phyloP scores from a whole-genome alignment of 2,797 vertebrate species.

The Myripristis jacobus region DNA sequence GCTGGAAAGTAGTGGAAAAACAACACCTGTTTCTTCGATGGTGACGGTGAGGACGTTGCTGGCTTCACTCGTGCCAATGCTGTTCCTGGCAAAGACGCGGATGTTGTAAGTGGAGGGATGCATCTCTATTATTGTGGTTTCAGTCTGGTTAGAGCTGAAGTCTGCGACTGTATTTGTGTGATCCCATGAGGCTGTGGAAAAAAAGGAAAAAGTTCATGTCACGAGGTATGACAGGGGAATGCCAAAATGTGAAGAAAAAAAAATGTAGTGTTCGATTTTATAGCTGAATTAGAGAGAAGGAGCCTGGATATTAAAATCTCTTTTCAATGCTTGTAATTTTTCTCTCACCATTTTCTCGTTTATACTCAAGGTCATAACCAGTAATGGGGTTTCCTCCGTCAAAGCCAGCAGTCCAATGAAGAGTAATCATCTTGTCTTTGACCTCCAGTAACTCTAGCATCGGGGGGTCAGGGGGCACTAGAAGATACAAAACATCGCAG shows the following conservation, averaged over 20 bases:
- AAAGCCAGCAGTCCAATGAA: conserved; percentile 70
- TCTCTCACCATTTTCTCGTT: conserved; percentile 65
- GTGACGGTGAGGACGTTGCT: conserved; percentile 76
- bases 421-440: conserved; percentile 51
- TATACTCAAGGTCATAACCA: conserved; percentile 72
- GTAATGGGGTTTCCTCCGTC: conserved; percentile 66
- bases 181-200: conserved; percentile 72
- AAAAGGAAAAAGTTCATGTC: neutral
- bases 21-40: conserved; percentile 65
- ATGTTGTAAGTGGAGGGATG: conserved; percentile 74
- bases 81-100: conserved; percentile 76
- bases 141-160: conserved; percentile 61
- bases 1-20: neutral
- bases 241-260: neutral
- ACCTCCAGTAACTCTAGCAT: conserved; percentile 65
- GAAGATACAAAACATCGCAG: neutral
- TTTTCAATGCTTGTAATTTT: neutral
- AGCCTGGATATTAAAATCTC: neutral
- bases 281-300: too few relatives aligned
- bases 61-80: conserved; percentile 60
- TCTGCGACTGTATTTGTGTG: conserved; percentile 56
- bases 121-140: conserved; percentile 74
- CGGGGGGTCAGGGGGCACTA: conserved; percentile 70
- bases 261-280: neutral
- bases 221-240: neutral